A percentile compares a stretch with the other conserved stretches of the same genome.
Conservation (phyloP, 2,797 vertebrate species). For the Heliangelus exortis region DNA sequence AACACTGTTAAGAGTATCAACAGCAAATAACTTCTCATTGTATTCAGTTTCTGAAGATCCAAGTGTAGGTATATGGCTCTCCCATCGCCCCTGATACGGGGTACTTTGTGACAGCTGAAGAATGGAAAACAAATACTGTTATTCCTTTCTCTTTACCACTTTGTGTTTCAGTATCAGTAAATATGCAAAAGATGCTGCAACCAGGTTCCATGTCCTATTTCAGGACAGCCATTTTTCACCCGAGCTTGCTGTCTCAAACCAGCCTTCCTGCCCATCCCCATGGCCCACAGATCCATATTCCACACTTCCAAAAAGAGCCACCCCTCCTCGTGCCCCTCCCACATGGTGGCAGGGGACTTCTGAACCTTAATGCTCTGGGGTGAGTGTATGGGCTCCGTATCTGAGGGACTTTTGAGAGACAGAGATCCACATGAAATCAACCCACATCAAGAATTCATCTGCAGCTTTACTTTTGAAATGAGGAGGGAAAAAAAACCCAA, state of each 20-base stretch:
- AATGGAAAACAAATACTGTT: background rate
- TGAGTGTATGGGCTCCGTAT: accelerated
- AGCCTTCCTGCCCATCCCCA: background rate
- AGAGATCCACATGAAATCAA: background rate
- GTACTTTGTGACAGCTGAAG: background rate
- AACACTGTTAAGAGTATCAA: background rate
- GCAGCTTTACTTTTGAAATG: background rate
- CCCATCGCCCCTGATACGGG: background rate
- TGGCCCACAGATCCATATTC: background rate
- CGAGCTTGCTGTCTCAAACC: background rate
- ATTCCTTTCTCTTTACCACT: background rate
- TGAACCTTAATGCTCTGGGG: background rate
- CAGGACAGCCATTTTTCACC: background rate
- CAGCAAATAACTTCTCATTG: background rate
- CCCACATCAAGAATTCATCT: background rate
- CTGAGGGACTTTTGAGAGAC: background rate
- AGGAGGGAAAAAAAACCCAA: background rate
- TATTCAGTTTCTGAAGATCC: background rate
- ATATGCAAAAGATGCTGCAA: background rate
- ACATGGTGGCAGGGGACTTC: background rate
- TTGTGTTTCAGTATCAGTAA: background rate
- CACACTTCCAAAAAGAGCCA: background rate
- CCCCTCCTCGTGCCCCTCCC: background rate
- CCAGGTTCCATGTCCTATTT: background rate
- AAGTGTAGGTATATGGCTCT: background rate